Conservation (phyloP, 2,888 invertebrate genomes). For the Macrosiphum euphorbiae region DNA sequence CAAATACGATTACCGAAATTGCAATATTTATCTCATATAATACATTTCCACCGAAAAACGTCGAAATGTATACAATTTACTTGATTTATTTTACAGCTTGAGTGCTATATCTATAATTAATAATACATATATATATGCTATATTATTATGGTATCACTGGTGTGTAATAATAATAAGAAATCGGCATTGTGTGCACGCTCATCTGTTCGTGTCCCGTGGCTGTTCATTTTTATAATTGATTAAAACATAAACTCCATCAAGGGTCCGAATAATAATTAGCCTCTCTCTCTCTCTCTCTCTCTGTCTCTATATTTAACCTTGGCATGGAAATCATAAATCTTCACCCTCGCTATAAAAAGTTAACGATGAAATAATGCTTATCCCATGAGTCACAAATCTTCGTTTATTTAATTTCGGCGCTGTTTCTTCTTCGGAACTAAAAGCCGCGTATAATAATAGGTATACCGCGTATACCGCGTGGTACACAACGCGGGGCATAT, state of each 20-base stretch:
- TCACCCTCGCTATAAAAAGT: slow-evolving; percentile 46
- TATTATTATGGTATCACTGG: background rate
- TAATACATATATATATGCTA: too few species aligned
- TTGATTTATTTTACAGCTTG: slow-evolving; percentile 10
- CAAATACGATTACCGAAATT: background rate
- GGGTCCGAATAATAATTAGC: slow-evolving; percentile 51
- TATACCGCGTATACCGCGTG: background rate
- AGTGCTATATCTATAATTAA: background rate
- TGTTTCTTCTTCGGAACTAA: background rate
- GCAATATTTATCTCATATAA: background rate
- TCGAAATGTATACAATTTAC: background rate
- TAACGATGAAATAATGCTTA: slow-evolving; percentile 47
- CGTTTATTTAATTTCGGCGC: slow-evolving; percentile 35
- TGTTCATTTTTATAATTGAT: slow-evolving; percentile 51
- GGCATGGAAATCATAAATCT: slow-evolving; percentile 46
- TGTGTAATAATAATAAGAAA: background rate
- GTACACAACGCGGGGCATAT: background rate
- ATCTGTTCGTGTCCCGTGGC: slow-evolving; percentile 27
- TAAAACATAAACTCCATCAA: slow-evolving; percentile 37
- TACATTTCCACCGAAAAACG: background rate
- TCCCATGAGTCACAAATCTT: slow-evolving; percentile 54
- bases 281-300: background rate
- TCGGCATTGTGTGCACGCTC: background rate
- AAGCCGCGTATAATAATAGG: background rate
- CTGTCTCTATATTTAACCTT: background rate